These are phyloP conservation scores for Falco biarmicus DNA, from an alignment of 2,797 vertebrate species.

Conservation along the genomic window DNA sequence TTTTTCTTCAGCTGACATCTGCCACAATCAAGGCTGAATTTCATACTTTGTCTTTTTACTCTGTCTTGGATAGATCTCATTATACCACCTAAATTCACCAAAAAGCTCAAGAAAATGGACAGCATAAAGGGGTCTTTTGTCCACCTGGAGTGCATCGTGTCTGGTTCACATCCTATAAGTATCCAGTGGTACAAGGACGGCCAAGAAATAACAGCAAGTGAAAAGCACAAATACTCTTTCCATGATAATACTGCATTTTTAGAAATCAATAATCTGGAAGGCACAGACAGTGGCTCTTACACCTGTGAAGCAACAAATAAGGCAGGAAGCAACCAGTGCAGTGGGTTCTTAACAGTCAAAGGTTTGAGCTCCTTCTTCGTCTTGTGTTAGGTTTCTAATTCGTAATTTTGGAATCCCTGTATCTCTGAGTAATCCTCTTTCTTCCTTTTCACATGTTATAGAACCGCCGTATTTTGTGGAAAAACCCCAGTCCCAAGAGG, in stretches of 20 bases:
- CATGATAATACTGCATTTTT: constrained; percentile 95
- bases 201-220: constrained; percentile 86
- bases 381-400: neutral
- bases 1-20: neutral
- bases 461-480: constrained; percentile 93
- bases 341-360: constrained; percentile 91
- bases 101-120: constrained; percentile 93
- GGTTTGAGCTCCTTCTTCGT: constrained; percentile 81
- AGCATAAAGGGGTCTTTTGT: constrained; percentile 95
- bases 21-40: neutral
- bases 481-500: constrained; percentile 90
- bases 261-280: constrained; percentile 90
- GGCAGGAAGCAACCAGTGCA: constrained; percentile 92
- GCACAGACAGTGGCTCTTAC: constrained; percentile 88
- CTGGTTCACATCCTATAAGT: constrained; percentile 93
- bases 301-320: constrained; percentile 94
- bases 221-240: constrained; percentile 94
- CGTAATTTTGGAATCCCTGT: neutral
- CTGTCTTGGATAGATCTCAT: constrained; percentile 89
- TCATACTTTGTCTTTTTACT: constrained; percentile 50
- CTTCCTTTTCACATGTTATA: constrained; percentile 72
- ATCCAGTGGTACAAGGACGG: constrained; percentile 95
- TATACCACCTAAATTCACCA: constrained; percentile 95
- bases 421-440: constrained; percentile 21
- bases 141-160: constrained; percentile 93